phyloP scores from a whole-genome alignment of 1,140 invertebrate genomes.

The Brachionus plicatilis region DNA sequence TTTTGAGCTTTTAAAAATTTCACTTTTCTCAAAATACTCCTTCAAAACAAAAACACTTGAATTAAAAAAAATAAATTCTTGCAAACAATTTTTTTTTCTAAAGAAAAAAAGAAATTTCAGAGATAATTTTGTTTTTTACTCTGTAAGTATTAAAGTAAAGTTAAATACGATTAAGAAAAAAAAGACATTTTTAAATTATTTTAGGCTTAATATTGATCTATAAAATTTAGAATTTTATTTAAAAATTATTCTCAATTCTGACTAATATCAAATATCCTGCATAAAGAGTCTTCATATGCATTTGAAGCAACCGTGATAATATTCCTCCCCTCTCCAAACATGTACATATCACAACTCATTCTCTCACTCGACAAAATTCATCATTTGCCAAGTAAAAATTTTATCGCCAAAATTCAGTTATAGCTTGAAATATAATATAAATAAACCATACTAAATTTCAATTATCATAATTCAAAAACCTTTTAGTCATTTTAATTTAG shows the following conservation, averaged over 20 bases:
- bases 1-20: too few species aligned
- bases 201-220: neutral
- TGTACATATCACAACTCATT: neutral
- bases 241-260: neutral
- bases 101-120: too few species aligned
- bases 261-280: neutral
- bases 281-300: neutral
- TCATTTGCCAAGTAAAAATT: neutral
- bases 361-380: neutral
- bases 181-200: neutral
- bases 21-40: too few species aligned
- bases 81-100: too few species aligned
- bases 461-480: neutral
- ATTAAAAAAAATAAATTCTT: too few species aligned
- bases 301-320: neutral
- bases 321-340: neutral
- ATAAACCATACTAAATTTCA: neutral
- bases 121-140: too few species aligned
- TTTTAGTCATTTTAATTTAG: neutral
- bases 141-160: neutral
- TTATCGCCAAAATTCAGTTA: neutral
- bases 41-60: too few species aligned
- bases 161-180: neutral
- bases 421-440: neutral
- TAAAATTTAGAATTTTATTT: neutral